A percentile compares a stretch with the other conserved stretches of the same genome.
Evolutionary conservation across 2,888 invertebrate species (phyloP).

Genomic region (Metalampra italica): DNA sequence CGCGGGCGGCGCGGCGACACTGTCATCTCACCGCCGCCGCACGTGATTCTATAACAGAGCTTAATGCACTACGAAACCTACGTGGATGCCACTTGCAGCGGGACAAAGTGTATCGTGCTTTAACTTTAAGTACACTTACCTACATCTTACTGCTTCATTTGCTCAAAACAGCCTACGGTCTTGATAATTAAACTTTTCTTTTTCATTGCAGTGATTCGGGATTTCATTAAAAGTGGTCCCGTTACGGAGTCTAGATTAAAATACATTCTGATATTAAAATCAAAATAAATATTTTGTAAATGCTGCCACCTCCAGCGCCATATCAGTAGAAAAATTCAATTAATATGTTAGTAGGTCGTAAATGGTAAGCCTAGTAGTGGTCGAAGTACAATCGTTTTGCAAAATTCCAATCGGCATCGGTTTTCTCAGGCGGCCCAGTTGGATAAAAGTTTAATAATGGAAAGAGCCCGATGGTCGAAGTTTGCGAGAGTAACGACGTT

Average conservation of each 20-base stretch:
- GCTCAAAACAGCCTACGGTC: too few relatives aligned
- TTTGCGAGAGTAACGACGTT: conserved; percentile 33
- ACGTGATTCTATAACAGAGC: conserved; percentile 31
- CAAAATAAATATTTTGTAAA: too few relatives aligned
- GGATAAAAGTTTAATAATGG: conserved; percentile 63
- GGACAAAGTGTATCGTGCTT: background rate
- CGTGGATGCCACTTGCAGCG: background rate
- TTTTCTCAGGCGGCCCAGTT: conserved; percentile 39
- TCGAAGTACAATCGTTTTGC: conserved; percentile 24
- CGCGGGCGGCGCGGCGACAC: conserved; percentile 14
- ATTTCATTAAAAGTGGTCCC: too few relatives aligned
- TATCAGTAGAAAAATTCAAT: background rate
- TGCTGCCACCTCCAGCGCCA: too few relatives aligned
- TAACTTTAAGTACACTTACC: background rate
- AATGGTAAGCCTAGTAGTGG: conserved; percentile 19
- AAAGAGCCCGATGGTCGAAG: conserved; percentile 54
- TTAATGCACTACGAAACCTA: conserved; percentile 13
- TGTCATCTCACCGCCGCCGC: conserved; percentile 18
- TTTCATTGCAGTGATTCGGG: too few relatives aligned
- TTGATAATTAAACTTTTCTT: too few relatives aligned
- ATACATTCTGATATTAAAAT: too few relatives aligned
- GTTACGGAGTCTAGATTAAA: too few relatives aligned
- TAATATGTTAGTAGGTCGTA: background rate
- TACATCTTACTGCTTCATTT: too few relatives aligned
- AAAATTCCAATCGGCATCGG: conserved; percentile 38